Base-by-base conservation (phyloP, 1,140 invertebrate genomes). In the Bombus haemorrhoidalis region DNA sequence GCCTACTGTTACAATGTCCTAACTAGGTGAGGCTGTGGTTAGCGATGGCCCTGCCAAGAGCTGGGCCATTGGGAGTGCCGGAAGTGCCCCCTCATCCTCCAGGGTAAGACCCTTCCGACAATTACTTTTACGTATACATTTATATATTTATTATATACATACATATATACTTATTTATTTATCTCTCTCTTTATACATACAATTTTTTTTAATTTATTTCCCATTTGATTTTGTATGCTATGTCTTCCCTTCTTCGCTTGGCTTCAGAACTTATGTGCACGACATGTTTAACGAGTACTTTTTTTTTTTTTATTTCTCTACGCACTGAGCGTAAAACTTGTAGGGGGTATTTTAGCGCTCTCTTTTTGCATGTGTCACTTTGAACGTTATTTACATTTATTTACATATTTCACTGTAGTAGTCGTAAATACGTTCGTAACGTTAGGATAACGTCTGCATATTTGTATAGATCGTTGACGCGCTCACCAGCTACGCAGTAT, bases 31-130 rank as follows among this genome's bases (percentile, higher is more conserved):
- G 94, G 93, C 95, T 94, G 94, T 95, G 95, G 93, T 94, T 95
- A 95, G 91, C 92, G 95, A 95, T 95, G 94, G 95, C 94, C 94
- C 95, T 93, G 94, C 92, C 90, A 95, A 95, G 92, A 95, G 94
- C 93, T 95, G 95, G 95, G 94, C 94, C 93, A 95, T 95, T 95
- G 94, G 94, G 93, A 95, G 93, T 93, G 93, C 95, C 93, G 95
- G 95, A 95, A 95, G 93, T 91, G 93, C 94, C 93, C 94, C 95
- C 95, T 95, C 95, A 91, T 96, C 96, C 95, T 96, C 96, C 95
- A 96, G 96, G 96, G 96, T 96, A 96, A 96, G 96, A 95, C 93
- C 95, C 95, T 95, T 94, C 93, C 93, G 94, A 95, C 94, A 95
- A 95, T 95, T 95, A 94, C 89, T 93, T 92, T 91, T 93, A 94